Conservation (phyloP, 1,140 invertebrate species). For the Papilio polytes region DNA sequence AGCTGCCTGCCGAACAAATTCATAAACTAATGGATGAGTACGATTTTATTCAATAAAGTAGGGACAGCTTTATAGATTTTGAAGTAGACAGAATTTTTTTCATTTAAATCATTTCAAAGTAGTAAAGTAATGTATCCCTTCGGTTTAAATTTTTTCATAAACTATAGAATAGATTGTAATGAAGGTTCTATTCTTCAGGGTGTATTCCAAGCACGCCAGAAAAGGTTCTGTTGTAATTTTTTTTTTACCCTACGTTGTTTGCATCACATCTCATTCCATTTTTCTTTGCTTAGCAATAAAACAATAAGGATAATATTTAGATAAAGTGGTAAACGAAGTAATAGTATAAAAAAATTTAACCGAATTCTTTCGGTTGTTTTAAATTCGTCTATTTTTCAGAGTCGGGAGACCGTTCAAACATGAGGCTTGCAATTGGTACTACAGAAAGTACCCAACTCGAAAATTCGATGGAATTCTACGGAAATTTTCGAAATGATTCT, state of each 20-base stretch:
- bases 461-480: slow-evolving; percentile 65
- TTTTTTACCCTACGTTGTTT: no score
- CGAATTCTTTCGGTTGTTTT: not conserved
- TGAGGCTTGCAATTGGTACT: slow-evolving; percentile 84
- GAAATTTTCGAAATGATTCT: slow-evolving; percentile 68
- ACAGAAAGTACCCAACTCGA: slow-evolving; percentile 78
- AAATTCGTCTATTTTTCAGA: slow-evolving; percentile 62
- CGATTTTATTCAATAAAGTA: slow-evolving; percentile 34
- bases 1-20: slow-evolving; percentile 56
- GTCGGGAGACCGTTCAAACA: slow-evolving; percentile 78
- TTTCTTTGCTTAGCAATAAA: no score
- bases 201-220: no score
- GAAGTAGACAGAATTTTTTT: not conserved
- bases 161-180: no score
- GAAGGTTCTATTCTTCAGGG: no score
- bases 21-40: slow-evolving; percentile 62
- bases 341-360: not conserved
- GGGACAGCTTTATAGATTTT: not conserved
- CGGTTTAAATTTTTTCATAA: no score
- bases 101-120: not conserved
- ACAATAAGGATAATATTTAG: no score
- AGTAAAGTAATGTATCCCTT: no score
- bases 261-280: no score
- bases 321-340: not conserved
- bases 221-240: no score